phyloP scores from a whole-genome alignment of 2,797 vertebrate species.

The Enteromius thamalakanensis region DNA sequence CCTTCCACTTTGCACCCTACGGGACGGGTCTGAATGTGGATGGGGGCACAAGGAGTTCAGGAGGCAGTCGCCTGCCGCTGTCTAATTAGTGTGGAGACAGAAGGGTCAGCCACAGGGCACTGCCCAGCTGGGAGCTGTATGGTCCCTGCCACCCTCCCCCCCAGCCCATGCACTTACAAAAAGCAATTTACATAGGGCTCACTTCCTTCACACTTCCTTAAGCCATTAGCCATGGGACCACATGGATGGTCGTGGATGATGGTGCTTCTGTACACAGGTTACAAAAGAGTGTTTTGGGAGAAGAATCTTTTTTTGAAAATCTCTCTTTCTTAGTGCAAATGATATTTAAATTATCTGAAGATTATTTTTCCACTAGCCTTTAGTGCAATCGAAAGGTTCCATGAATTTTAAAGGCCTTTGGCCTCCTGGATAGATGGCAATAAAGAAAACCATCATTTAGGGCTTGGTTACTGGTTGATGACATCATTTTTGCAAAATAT shows the following conservation, averaged over 20 bases:
- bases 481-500: neutral
- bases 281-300: neutral
- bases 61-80: constrained; percentile 83
- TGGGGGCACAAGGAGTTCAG: constrained; percentile 81
- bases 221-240: constrained; percentile 36
- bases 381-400: neutral
- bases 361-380: neutral
- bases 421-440: neutral
- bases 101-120: constrained; percentile 84
- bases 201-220: constrained; percentile 64
- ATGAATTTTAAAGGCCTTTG: neutral
- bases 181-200: constrained; percentile 62
- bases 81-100: constrained; percentile 86
- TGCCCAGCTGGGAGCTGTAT: constrained; percentile 83
- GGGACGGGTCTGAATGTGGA: constrained; percentile 33
- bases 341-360: neutral
- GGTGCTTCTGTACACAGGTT: neutral
- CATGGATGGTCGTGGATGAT: constrained; percentile 22
- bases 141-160: constrained; percentile 70
- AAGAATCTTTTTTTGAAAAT: neutral
- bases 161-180: constrained; percentile 65
- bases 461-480: neutral
- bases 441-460: neutral
- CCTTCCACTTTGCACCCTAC: constrained; percentile 33
- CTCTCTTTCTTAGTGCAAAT: neutral